Conservation (phyloP, 92 coral and sea anemone species). For the Palythoa grandiflora region DNA sequence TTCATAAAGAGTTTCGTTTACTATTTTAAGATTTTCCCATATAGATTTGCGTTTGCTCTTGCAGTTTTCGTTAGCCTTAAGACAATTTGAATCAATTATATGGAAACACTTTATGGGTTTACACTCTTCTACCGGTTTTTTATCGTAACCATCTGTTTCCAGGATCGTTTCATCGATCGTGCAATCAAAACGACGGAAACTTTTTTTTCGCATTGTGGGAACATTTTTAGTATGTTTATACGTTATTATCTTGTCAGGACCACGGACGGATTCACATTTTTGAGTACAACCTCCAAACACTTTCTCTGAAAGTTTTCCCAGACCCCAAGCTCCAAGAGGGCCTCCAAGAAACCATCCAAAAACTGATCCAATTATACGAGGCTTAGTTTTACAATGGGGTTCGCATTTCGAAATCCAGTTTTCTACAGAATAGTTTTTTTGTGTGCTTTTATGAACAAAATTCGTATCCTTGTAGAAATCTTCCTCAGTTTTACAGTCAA, state of each 20-base stretch:
- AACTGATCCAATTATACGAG: too few relatives aligned
- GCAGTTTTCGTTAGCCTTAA: background rate
- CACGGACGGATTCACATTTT: background rate
- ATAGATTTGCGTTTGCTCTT: background rate
- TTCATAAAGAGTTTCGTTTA: background rate
- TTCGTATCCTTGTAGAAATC: too few relatives aligned
- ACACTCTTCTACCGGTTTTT: background rate
- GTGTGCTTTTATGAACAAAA: background rate
- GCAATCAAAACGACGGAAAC: background rate
- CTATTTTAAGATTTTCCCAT: background rate
- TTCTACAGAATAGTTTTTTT: background rate
- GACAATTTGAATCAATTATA: background rate
- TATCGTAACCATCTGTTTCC: background rate
- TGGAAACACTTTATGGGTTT: background rate
- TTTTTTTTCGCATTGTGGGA: background rate
- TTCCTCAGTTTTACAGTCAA: background rate
- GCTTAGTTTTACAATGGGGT: background rate
- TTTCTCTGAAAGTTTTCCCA: background rate
- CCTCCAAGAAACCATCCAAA: too few relatives aligned
- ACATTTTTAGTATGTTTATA: background rate
- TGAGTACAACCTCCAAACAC: background rate
- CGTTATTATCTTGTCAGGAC: background rate
- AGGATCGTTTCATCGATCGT: background rate
- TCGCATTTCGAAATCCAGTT: background rate
- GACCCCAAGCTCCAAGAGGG: background rate